Evolutionary conservation across 2,888 invertebrate genomes (phyloP).

Genomic region (Panzeria rudis): DNA sequence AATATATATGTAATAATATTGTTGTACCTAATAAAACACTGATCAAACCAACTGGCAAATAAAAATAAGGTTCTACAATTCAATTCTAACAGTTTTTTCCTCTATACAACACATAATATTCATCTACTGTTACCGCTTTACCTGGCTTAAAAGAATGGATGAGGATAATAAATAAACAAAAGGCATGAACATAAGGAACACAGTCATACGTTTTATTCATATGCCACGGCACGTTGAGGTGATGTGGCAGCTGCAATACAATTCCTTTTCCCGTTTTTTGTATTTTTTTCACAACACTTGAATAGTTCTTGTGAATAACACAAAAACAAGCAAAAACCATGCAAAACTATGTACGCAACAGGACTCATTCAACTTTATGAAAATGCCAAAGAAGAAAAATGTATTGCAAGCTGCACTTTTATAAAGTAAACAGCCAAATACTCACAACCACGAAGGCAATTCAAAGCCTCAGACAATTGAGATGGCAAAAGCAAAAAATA

Average conservation of each 20-base stretch:
- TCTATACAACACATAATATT: constrained; percentile 32
- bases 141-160: constrained; percentile 55
- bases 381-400: constrained; percentile 32
- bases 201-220: not conserved
- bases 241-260: constrained; percentile 60
- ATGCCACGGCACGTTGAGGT: constrained; percentile 45
- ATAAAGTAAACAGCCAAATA: constrained; percentile 13
- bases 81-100: constrained; percentile 60
- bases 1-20: constrained; percentile 29
- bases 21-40: not conserved
- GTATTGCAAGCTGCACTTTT: constrained; percentile 49
- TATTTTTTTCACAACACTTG: constrained; percentile 11
- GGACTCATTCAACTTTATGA: constrained; percentile 43
- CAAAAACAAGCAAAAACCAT: constrained; percentile 44
- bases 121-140: constrained; percentile 41
- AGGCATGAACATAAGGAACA: constrained; percentile 30
- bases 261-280: constrained; percentile 35
- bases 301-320: constrained; percentile 63
- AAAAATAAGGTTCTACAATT: constrained; percentile 51
- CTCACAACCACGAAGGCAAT: not conserved
- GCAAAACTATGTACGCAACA: constrained; percentile 53
- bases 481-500: constrained; percentile 14
- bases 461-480: constrained; percentile 10
- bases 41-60: constrained; percentile 45
- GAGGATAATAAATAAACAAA: constrained; percentile 43